Percentiles rank a stretch among this genome's conserved stretches.
Conservation (phyloP, 2,888 invertebrate species). For the Diadegma fenestrale region DNA sequence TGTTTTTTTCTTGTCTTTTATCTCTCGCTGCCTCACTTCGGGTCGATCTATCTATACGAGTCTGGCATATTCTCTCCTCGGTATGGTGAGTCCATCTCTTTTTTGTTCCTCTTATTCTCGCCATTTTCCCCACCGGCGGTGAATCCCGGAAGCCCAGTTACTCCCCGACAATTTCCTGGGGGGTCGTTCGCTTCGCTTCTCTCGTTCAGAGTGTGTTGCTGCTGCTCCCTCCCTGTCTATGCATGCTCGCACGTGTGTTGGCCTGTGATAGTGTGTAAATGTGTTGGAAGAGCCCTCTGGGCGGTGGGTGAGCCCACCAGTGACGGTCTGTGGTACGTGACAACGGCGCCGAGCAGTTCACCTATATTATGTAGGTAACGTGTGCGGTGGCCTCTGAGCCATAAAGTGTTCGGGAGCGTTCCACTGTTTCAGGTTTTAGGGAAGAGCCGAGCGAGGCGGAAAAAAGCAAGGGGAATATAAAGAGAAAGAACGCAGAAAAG, state of each 20-base stretch:
- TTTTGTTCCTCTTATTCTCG: constrained; percentile 48
- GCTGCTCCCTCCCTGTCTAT: constrained; percentile 6
- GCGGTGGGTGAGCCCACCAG: constrained; percentile 44
- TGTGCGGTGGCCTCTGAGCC: constrained; percentile 70
- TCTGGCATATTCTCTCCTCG: constrained; percentile 20
- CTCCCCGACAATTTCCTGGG: constrained; percentile 70
- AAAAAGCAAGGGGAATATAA: constrained; percentile 55
- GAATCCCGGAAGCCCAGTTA: constrained; percentile 70
- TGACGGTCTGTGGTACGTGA: constrained; percentile 66
- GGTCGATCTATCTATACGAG: constrained; percentile 26
- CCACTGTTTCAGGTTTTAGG: constrained; percentile 77
- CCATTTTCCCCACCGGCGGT: constrained; percentile 46
- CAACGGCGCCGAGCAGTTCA: constrained; percentile 68
- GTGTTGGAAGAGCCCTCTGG: constrained; percentile 46
- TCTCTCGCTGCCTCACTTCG: constrained; percentile 7
- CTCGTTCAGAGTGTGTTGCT: not conserved
- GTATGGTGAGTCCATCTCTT: constrained; percentile 28
- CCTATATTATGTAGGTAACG: constrained; percentile 69
- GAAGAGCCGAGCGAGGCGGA: constrained; percentile 65
- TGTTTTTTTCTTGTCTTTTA: constrained; percentile 10
- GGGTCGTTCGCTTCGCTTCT: constrained; percentile 59
- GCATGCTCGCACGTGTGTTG: constrained; percentile 1
- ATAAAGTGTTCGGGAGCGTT: constrained; percentile 74
- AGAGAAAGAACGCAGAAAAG: constrained; percentile 37
- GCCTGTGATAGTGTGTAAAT: constrained; percentile 26